phyloP scores from a whole-genome alignment of 2,888 invertebrate species.

The Sussaba pulchella region DNA sequence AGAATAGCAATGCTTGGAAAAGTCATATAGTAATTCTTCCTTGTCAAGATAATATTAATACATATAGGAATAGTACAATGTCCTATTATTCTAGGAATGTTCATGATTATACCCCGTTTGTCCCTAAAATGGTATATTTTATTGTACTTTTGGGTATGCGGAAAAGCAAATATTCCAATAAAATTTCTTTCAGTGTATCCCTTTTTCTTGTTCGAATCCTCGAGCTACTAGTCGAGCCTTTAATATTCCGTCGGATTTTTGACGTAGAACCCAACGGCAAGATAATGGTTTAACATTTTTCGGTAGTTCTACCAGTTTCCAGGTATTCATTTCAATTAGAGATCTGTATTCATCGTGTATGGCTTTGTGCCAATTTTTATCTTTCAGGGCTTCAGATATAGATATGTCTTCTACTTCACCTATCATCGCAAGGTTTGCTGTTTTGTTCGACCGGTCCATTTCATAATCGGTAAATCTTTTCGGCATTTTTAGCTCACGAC shows the following conservation, averaged over 20 bases:
- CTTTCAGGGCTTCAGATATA: conserved; percentile 70
- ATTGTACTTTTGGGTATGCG: no score
- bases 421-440: conserved; percentile 60
- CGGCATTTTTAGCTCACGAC: conserved; percentile 61
- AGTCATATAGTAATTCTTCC: no score
- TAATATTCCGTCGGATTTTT: conserved; percentile 68
- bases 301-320: conserved; percentile 68
- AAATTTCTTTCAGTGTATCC: no score
- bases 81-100: no score
- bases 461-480: conserved; percentile 61
- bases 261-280: conserved; percentile 71
- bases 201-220: conserved; percentile 73
- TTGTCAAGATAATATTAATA: no score
- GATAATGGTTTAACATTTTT: conserved; percentile 66
- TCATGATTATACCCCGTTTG: no score
- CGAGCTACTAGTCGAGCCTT: conserved; percentile 73
- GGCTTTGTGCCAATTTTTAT: conserved; percentile 71
- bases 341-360: conserved; percentile 70
- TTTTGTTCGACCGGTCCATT: not conserved
- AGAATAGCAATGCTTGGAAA: no score
- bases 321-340: conserved; percentile 69
- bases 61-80: no score
- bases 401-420: conserved; percentile 69
- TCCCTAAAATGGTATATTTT: no score
- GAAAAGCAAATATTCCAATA: no score